These are phyloP conservation scores for Fopius arisanus DNA, from an alignment of 1,140 invertebrate genomes.

Conservation along the genomic window DNA sequence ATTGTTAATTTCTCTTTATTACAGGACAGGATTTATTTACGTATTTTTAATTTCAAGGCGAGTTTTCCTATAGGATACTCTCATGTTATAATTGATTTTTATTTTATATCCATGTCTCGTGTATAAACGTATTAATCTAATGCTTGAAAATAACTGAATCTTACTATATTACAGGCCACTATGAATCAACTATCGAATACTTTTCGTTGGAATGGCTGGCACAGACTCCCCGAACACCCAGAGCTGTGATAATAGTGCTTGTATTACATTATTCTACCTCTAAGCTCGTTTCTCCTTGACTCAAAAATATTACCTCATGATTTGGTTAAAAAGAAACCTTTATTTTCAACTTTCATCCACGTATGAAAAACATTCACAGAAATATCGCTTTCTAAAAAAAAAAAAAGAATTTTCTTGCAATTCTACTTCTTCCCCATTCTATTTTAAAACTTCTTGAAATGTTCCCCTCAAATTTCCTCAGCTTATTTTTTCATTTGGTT, in stretches of 20 bases:
- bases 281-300: constrained; percentile 3
- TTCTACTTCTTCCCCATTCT: no score
- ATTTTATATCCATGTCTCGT: background rate
- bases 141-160: constrained; percentile 1
- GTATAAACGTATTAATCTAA: constrained; percentile 9
- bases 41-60: constrained; percentile 33
- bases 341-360: background rate
- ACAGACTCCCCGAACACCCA: background rate
- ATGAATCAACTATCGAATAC: constrained; percentile 30
- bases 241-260: background rate
- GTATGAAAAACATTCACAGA: no score
- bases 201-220: constrained; percentile 31
- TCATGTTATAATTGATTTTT: background rate
- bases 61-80: constrained; percentile 19
- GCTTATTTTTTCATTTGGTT: no score
- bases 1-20: constrained; percentile 14
- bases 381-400: no score
- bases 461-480: no score
- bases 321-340: constrained; percentile 4
- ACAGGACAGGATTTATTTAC: constrained; percentile 10
- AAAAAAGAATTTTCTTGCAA: no score
- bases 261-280: background rate
- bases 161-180: constrained; percentile 37
- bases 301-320: constrained; percentile 4
- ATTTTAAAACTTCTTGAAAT: no score